Evolutionary conservation across 1,140 invertebrate species (phyloP).

Genomic region (Tetramorium parvispinum): DNA sequence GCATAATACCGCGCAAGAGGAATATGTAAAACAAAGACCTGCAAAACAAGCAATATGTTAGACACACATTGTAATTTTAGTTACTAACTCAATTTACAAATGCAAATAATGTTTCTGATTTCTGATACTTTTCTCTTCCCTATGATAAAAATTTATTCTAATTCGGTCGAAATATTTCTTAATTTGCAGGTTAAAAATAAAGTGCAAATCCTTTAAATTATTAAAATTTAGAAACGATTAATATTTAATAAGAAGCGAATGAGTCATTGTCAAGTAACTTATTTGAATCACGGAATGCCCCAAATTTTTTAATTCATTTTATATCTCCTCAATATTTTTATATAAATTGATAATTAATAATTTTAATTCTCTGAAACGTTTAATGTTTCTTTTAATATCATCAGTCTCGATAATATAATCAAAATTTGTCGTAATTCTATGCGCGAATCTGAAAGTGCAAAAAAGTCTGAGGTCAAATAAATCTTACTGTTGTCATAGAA

Average conservation of each 20-base stretch:
- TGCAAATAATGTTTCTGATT: conserved; percentile 5
- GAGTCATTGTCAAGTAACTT: not conserved
- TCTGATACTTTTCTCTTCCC: not conserved
- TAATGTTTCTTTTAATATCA: not conserved
- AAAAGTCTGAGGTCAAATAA: not conserved
- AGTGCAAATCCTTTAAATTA: not conserved
- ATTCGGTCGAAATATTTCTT: not conserved
- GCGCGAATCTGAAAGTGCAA: not conserved
- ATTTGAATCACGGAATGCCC: not conserved
- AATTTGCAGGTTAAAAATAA: not conserved
- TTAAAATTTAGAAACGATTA: not conserved
- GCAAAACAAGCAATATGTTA: conserved; percentile 43
- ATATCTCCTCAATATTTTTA: not conserved
- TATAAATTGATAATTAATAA: not conserved
- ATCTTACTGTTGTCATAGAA: conserved; percentile 2
- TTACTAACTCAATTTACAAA: conserved; percentile 27
- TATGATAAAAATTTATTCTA: not conserved
- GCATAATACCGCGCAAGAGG: conserved; percentile 23
- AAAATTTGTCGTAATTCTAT: not conserved
- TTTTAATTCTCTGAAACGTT: not conserved
- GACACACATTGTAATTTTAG: conserved; percentile 3
- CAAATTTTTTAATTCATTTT: not conserved
- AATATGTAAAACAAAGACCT: conserved; percentile 5
- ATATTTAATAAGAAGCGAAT: not conserved
- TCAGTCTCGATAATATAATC: not conserved